phyloP scores from a whole-genome alignment of 2,113 vertebrate genomes.

The Saccopteryx leptura region DNA sequence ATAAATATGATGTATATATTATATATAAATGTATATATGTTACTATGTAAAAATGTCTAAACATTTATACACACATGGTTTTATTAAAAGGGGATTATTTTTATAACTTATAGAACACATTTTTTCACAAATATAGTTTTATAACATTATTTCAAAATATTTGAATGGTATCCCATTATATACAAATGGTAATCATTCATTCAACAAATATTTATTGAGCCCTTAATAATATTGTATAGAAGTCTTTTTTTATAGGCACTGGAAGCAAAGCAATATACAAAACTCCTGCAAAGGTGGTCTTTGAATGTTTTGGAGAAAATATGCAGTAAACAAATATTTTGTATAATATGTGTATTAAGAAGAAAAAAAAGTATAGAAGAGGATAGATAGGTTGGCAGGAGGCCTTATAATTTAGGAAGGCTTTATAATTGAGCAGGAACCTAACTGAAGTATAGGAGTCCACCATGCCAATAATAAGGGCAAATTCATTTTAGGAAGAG shows the following conservation, averaged over 20 bases:
- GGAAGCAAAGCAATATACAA: not conserved
- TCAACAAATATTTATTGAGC: not conserved
- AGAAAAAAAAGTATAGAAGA: not conserved
- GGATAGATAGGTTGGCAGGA: not conserved
- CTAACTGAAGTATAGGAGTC: not conserved
- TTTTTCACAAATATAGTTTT: not conserved
- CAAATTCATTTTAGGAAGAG: not conserved
- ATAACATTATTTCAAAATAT: slow-evolving; percentile 24
- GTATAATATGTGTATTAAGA: not conserved
- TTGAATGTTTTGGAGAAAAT: not conserved
- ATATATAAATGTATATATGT: not conserved
- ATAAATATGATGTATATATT: not conserved
- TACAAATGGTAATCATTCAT: not conserved
- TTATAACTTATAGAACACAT: not conserved
- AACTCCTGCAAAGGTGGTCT: not conserved
- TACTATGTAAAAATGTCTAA: not conserved
- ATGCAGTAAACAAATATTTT: not conserved
- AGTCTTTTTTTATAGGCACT: not conserved
- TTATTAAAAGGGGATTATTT: not conserved
- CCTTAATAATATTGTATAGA: not conserved
- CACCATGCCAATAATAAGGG: not conserved
- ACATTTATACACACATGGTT: not conserved
- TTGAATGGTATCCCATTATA: not conserved
- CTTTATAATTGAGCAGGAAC: not conserved
- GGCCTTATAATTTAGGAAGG: accelerated